Evolutionary conservation across 2,797 vertebrate genomes (phyloP), one percentile per base, ranked within the genome.

Genomic region (Lates japonicus): DNA sequence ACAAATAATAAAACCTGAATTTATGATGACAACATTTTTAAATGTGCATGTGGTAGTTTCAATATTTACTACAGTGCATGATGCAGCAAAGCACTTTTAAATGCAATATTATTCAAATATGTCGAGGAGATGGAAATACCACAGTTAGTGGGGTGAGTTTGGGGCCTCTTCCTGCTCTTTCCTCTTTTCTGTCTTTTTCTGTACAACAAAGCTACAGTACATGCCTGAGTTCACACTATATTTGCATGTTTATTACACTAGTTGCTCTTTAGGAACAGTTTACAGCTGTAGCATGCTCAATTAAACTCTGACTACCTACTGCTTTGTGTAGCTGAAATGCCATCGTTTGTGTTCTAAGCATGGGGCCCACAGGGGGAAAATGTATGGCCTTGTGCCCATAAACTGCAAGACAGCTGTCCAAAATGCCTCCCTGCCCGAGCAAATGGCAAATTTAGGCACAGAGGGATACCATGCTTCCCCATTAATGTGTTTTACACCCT

Each of bases 351-450:
- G 69, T 70, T 65, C 51, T n/a, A 33, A 52, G 66, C 39, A 72
- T 29, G 81, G 25, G 74, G 69, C 61, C 65, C 25, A 54, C 44
- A 12, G 19, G 62, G 70, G 78, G n/a, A 52, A 9, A 76, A 76
- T 46, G 37, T 22, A 41, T 70, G 71, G 70, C 64, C 58, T 41
- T 58, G 35, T 75, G 76, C 81, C 73, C 73, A 67, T 35, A 70
- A 73, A 70, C 55, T 78, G 33, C 14, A 49, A 44, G 63, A 67
- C 76, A 85, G 87, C 83, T 85, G 82, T 78, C 59, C 49, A 74
- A 74, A 75, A 75, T 79, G 54, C 42, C 76, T 72, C 11, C 46
- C 42, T 83, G 66, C 3, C 11, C 8, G 6, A 67, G 66, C 60
- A 81, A 80, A 67, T 58, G 22, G 46, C 62, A 84, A 59, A 76